phyloP scores from a whole-genome alignment of 2,888 invertebrate species.

The Hartigia nigra region DNA sequence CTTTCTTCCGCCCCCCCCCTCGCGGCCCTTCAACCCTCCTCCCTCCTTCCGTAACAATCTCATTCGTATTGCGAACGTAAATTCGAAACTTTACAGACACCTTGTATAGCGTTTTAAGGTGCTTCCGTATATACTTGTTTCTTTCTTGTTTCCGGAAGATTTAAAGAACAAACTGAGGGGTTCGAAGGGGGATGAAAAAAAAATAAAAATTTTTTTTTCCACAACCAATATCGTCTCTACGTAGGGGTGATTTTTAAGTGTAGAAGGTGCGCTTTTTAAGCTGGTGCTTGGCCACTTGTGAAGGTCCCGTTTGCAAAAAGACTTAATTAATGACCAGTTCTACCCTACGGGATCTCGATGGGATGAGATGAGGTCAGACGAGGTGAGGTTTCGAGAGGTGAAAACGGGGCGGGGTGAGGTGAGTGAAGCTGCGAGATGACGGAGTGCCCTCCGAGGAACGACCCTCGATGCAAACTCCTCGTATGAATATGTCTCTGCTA shows the following conservation, averaged over 20 bases:
- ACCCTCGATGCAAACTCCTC: constrained; percentile 67
- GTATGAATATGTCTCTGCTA: constrained; percentile 67
- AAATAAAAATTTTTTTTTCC: neutral
- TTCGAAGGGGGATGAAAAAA: neutral
- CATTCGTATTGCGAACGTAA: neutral
- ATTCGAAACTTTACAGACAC: constrained; percentile 2
- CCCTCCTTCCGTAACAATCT: neutral
- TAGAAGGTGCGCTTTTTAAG: constrained; percentile 48
- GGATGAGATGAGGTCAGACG: constrained; percentile 17
- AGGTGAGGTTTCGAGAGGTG: constrained; percentile 41
- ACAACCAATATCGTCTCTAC: neutral
- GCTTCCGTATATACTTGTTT: neutral
- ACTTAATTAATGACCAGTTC: constrained; percentile 64
- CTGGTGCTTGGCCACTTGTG: constrained; percentile 58
- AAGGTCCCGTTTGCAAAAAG: constrained; percentile 64
- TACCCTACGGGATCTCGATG: constrained; percentile 55
- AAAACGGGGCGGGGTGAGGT: constrained; percentile 47
- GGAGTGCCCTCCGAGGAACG: constrained; percentile 66
- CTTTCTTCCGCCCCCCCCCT: too few relatives aligned
- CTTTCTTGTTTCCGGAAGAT: neutral
- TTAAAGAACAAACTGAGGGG: neutral
- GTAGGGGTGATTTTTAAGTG: neutral
- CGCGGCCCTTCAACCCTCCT: too few relatives aligned
- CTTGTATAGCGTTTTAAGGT: neutral
- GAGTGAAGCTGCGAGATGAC: constrained; percentile 64